These are phyloP conservation scores for Drosophila mayri DNA, from an alignment of 1,140 invertebrate genomes.

Conservation along the genomic window DNA sequence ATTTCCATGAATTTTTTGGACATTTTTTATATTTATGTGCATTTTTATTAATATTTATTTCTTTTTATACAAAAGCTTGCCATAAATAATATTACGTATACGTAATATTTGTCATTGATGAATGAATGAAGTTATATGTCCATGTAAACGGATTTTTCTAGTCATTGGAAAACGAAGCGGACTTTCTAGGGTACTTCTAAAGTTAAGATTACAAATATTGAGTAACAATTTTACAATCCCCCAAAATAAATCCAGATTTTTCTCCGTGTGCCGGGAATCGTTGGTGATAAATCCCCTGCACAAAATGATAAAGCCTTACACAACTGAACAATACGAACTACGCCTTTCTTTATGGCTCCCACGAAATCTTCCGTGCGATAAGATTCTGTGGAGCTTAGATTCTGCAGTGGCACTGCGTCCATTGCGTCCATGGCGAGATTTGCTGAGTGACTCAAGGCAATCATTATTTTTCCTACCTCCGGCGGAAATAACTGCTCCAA, in stretches of 20 bases:
- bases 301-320: slow-evolving; percentile 30
- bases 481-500: slow-evolving; percentile 39
- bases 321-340: slow-evolving; percentile 12
- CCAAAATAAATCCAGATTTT: neutral
- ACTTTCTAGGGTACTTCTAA: too few species aligned
- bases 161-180: too few species aligned
- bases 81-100: too few species aligned
- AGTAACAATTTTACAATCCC: neutral
- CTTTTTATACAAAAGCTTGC: too few species aligned
- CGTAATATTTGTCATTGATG: too few species aligned
- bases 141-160: too few species aligned
- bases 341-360: slow-evolving; percentile 16
- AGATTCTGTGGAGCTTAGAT: slow-evolving; percentile 17
- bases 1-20: too few species aligned
- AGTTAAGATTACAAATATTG: too few species aligned
- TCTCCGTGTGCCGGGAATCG: neutral
- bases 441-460: slow-evolving; percentile 47
- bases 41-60: too few species aligned
- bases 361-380: slow-evolving; percentile 40
- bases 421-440: slow-evolving; percentile 16
- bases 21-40: too few species aligned
- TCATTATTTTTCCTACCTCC: slow-evolving; percentile 29
- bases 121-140: too few species aligned
- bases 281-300: slow-evolving; percentile 35
- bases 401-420: slow-evolving; percentile 45